phyloP scores from a whole-genome alignment of 2,113 vertebrate species.

The Hiodon tergisus region DNA sequence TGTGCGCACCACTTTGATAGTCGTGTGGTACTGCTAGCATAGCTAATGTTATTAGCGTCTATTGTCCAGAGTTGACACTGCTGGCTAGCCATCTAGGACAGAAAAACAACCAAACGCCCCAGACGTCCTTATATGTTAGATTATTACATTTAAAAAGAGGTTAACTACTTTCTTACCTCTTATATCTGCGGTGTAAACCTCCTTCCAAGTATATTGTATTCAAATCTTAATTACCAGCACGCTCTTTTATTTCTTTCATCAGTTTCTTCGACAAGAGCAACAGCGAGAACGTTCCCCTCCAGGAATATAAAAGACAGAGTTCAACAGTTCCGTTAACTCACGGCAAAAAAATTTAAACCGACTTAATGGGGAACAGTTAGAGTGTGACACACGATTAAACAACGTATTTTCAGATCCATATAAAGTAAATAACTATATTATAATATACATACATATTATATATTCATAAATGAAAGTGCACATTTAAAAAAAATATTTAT shows the following conservation, averaged over 20 bases:
- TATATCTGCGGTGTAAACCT: slow-evolving; percentile 15
- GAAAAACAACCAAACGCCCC: slow-evolving; percentile 2
- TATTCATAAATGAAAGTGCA: too few relatives aligned
- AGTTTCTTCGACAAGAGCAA: slow-evolving; percentile 50
- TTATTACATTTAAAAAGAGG: slow-evolving; percentile 13
- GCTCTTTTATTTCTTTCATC: slow-evolving; percentile 48
- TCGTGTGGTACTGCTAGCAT: slow-evolving; percentile 33
- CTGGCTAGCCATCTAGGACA: background rate
- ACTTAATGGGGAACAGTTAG: slow-evolving; percentile 14
- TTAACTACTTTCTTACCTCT: slow-evolving; percentile 45
- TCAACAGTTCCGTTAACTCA: slow-evolving; percentile 37
- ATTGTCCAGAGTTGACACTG: slow-evolving; percentile 35
- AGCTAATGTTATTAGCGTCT: slow-evolving; percentile 32
- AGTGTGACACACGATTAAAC: slow-evolving; percentile 13
- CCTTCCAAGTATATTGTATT: slow-evolving; percentile 5
- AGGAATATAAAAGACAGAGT: slow-evolving; percentile 15
- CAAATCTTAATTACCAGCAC: slow-evolving; percentile 25
- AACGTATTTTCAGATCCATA: background rate
- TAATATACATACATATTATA: too few relatives aligned
- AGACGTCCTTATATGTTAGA: slow-evolving; percentile 1
- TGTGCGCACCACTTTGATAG: background rate
- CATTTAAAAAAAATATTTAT: too few relatives aligned
- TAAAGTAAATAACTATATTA: background rate
- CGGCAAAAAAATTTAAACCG: background rate
- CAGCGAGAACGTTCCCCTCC: slow-evolving; percentile 42